Evolutionary conservation across 1,140 invertebrate species (phyloP).

Genomic region (Gonioctena quinquepunctata): DNA sequence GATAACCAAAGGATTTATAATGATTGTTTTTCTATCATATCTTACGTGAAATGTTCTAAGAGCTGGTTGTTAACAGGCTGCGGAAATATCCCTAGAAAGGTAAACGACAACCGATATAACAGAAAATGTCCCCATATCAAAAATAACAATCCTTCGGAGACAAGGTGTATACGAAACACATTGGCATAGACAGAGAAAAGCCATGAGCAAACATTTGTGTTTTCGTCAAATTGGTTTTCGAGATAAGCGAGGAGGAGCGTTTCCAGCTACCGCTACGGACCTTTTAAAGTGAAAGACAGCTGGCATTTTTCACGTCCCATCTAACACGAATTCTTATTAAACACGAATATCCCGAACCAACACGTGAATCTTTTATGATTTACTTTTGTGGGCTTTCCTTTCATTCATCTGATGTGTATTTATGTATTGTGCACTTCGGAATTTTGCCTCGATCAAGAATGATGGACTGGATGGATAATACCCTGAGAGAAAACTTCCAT

Average conservation of each 20-base stretch:
- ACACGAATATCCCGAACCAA: slow-evolving; percentile 15
- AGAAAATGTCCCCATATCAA: neutral
- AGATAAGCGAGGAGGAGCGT: slow-evolving; percentile 19
- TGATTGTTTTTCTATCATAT: too few species aligned
- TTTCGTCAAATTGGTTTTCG: slow-evolving; percentile 34
- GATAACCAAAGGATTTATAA: too few species aligned
- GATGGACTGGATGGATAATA: too few species aligned
- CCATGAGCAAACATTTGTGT: neutral
- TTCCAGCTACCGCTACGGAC: neutral
- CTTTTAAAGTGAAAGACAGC: slow-evolving; percentile 21
- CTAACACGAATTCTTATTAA: slow-evolving; percentile 28
- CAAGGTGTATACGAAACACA: neutral
- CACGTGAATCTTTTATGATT: slow-evolving; percentile 33
- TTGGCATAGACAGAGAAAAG: neutral
- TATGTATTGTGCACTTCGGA: too few species aligned
- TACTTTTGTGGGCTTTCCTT: too few species aligned
- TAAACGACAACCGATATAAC: neutral
- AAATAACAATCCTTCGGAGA: neutral
- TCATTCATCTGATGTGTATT: too few species aligned
- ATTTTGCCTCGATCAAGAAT: too few species aligned
- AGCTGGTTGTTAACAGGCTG: too few species aligned
- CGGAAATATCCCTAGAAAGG: too few species aligned
- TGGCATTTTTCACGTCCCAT: slow-evolving; percentile 36
- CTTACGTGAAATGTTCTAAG: too few species aligned
- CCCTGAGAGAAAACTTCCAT: too few species aligned